Percentiles rank a stretch among this genome's conserved stretches.
Evolutionary conservation across 2,888 invertebrate genomes (phyloP).

Genomic region (Malachius bipustulatus): DNA sequence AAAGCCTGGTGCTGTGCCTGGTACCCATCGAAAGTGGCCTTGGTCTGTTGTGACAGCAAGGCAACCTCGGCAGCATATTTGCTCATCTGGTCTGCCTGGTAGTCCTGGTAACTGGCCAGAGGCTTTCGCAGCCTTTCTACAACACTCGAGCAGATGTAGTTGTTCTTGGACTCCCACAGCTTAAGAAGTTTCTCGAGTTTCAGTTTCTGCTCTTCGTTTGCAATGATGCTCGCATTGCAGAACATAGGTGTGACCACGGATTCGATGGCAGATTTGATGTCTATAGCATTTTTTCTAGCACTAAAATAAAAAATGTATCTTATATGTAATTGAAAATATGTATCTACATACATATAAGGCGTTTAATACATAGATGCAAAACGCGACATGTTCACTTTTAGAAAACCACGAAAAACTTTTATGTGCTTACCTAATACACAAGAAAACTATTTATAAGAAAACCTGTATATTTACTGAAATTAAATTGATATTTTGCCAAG

Average conservation of each 20-base stretch:
- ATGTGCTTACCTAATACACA: too few relatives aligned
- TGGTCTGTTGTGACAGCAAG: constrained; percentile 60
- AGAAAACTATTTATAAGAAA: too few relatives aligned
- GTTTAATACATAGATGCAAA: too few relatives aligned
- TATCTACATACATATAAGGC: too few relatives aligned
- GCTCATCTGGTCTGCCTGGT: constrained; percentile 73
- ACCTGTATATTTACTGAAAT: too few relatives aligned
- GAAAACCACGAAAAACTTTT: too few relatives aligned
- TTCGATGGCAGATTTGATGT: constrained; percentile 86
- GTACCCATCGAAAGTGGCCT: constrained; percentile 67
- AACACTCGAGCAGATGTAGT: constrained; percentile 72
- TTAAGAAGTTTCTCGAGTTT: constrained; percentile 89
- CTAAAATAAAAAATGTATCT: constrained; percentile 57
- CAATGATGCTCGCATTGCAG: constrained; percentile 80
- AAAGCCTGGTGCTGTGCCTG: constrained; percentile 88
- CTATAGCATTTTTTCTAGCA: constrained; percentile 89
- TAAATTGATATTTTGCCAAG: too few relatives aligned
- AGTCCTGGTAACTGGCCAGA: constrained; percentile 75
- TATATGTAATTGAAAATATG: too few relatives aligned
- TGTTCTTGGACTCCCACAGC: constrained; percentile 93
- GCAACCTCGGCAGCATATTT: constrained; percentile 57
- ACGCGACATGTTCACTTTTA: too few relatives aligned
- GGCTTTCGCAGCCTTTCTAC: constrained; percentile 82
- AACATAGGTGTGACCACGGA: constrained; percentile 96
- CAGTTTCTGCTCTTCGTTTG: constrained; percentile 75